phyloP scores from a whole-genome alignment of 2,888 invertebrate genomes.

The Eupeodes luniger region DNA sequence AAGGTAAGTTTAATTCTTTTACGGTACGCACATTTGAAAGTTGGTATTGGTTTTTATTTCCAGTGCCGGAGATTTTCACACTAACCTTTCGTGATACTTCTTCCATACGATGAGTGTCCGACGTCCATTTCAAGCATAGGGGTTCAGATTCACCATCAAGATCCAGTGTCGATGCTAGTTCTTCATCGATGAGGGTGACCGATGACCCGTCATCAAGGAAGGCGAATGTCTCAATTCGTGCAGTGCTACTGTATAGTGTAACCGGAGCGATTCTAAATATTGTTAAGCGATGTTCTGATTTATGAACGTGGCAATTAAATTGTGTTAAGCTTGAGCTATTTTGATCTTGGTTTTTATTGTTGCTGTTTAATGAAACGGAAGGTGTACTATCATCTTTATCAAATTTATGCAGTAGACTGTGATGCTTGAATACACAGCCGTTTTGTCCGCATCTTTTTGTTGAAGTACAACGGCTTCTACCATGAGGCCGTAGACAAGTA shows the following conservation, averaged over 20 bases:
- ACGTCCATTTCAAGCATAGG: conserved; percentile 44
- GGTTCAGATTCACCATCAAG: conserved; percentile 59
- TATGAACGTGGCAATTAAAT: conserved; percentile 12
- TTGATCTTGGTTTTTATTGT: background rate
- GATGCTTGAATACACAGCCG: conserved; percentile 3
- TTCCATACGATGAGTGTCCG: conserved; percentile 51
- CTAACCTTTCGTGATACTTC: conserved; percentile 50
- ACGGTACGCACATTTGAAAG: background rate
- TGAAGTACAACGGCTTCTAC: too few relatives aligned
- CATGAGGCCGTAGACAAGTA: too few relatives aligned
- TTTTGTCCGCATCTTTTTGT: background rate
- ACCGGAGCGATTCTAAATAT: conserved; percentile 38
- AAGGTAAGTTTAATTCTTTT: background rate
- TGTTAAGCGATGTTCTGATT: conserved; percentile 6
- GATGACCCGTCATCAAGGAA: conserved; percentile 75
- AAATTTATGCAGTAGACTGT: background rate
- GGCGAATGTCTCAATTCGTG: conserved; percentile 60
- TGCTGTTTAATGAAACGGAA: background rate
- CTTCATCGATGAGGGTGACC: conserved; percentile 69
- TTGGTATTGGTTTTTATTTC: background rate
- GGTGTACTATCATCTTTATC: background rate
- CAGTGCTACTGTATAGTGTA: conserved; percentile 52
- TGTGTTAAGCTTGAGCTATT: background rate
- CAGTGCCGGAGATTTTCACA: conserved; percentile 46
- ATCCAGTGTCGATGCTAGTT: conserved; percentile 38